phyloP scores from a whole-genome alignment of 2,113 vertebrate species.

The Hiodon alosoides region DNA sequence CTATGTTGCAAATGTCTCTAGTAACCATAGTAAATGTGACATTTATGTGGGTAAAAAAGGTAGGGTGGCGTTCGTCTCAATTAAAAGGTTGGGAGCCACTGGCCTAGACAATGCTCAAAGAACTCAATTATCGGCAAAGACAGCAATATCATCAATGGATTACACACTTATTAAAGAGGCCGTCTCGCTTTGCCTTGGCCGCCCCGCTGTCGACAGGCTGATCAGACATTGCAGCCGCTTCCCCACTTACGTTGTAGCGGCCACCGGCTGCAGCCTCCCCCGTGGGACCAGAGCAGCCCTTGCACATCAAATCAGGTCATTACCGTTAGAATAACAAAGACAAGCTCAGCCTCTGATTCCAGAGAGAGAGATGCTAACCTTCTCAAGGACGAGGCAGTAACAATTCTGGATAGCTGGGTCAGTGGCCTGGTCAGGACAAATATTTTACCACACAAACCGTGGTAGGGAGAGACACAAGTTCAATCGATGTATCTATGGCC shows the following conservation, averaged over 20 bases:
- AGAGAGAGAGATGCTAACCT: too few relatives aligned
- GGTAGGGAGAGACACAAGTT: too few relatives aligned
- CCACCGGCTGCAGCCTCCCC: not conserved
- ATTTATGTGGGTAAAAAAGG: too few relatives aligned
- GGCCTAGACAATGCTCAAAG: not conserved
- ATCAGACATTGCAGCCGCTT: not conserved
- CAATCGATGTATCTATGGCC: too few relatives aligned
- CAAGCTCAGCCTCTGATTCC: not conserved
- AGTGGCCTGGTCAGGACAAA: too few relatives aligned
- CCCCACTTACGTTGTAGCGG: not conserved
- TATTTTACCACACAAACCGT: too few relatives aligned
- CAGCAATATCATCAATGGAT: not conserved
- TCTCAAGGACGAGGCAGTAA: too few relatives aligned
- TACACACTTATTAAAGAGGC: not conserved
- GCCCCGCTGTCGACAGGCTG: not conserved
- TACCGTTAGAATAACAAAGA: not conserved
- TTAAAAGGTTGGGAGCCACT: too few relatives aligned
- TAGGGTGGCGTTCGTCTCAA: too few relatives aligned
- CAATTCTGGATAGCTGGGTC: too few relatives aligned
- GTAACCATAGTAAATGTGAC: not conserved
- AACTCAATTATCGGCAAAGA: not conserved
- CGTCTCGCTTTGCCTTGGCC: not conserved
- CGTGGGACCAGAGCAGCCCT: constrained; percentile 7
- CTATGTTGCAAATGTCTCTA: too few relatives aligned
- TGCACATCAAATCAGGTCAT: not conserved